Evolutionary conservation across 2,888 invertebrate genomes (phyloP).

Genomic region (Eledona agricola): DNA sequence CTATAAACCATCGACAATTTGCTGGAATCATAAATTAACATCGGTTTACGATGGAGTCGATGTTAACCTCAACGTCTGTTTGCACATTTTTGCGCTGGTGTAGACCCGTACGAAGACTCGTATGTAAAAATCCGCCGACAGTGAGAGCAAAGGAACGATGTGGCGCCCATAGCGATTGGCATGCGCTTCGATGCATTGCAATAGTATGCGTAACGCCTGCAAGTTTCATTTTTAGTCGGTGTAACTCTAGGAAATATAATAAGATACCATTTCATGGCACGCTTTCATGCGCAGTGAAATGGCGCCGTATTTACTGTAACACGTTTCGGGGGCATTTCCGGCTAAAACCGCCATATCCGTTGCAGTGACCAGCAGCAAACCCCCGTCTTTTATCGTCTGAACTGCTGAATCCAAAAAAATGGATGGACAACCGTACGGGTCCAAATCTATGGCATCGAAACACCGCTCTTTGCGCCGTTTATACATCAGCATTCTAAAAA

Average conservation of each 20-base stretch:
- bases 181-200: slow-evolving; percentile 89
- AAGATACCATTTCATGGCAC: slow-evolving; percentile 91
- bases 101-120: slow-evolving; percentile 89
- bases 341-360: slow-evolving; percentile 97
- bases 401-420: slow-evolving; percentile 91
- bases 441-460: slow-evolving; percentile 93
- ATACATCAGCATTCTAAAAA: slow-evolving; percentile 84
- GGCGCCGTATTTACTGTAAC: slow-evolving; percentile 91
- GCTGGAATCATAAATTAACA: slow-evolving; percentile 64
- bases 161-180: slow-evolving; percentile 94
- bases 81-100: slow-evolving; percentile 83
- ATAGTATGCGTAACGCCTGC: slow-evolving; percentile 89
- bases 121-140: slow-evolving; percentile 97
- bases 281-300: slow-evolving; percentile 84
- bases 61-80: slow-evolving; percentile 83
- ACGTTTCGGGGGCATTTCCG: slow-evolving; percentile 95
- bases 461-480: slow-evolving; percentile 73
- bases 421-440: slow-evolving; percentile 97
- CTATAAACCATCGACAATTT: slow-evolving; percentile 89
- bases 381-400: slow-evolving; percentile 81
- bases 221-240: slow-evolving; percentile 40
- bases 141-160: slow-evolving; percentile 87
- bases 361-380: slow-evolving; percentile 92
- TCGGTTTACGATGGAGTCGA: slow-evolving; percentile 3
- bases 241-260: background rate